Conservation (phyloP, 2,797 vertebrate species). For the Sebastes hubbsi region DNA sequence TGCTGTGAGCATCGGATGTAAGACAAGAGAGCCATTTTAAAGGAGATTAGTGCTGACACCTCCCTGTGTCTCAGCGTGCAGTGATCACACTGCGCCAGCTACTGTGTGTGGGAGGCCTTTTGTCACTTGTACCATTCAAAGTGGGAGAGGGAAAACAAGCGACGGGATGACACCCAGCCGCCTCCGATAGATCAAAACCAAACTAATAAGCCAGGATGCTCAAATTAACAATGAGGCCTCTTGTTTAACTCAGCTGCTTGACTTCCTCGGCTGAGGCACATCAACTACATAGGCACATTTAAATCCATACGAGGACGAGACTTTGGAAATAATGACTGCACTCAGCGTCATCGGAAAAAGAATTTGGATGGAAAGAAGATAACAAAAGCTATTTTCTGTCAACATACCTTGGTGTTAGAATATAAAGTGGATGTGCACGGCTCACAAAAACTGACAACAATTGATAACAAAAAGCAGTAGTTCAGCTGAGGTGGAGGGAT, state of each 20-base stretch:
- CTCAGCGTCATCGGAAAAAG: constrained; percentile 29
- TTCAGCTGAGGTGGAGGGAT: constrained; percentile 16
- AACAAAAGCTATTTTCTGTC: constrained; percentile 48
- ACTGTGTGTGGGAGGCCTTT: constrained; percentile 83
- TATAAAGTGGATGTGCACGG: constrained; percentile 4
- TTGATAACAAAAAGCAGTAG: neutral
- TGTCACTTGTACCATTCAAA: constrained; percentile 83
- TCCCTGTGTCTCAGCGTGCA: constrained; percentile 79
- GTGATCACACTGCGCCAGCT: constrained; percentile 78
- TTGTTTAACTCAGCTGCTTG: constrained; percentile 76
- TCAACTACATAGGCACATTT: constrained; percentile 64
- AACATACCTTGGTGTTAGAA: constrained; percentile 40
- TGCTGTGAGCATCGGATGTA: constrained; percentile 70
- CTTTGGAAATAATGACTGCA: constrained; percentile 67
- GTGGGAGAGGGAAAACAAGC: constrained; percentile 75
- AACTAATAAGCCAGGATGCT: constrained; percentile 82
- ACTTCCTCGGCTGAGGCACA: constrained; percentile 60
- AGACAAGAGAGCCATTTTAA: constrained; percentile 83
- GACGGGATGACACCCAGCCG: constrained; percentile 77
- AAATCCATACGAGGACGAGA: constrained; percentile 59
- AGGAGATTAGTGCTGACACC: constrained; percentile 84
- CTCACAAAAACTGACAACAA: constrained; percentile 2
- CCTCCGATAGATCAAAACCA: constrained; percentile 78
- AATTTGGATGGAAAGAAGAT: constrained; percentile 21
- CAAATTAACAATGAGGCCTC: constrained; percentile 79